Evolutionary conservation across 2,797 vertebrate genomes (phyloP).

Genomic region (Melanotaenia maccullochi): DNA sequence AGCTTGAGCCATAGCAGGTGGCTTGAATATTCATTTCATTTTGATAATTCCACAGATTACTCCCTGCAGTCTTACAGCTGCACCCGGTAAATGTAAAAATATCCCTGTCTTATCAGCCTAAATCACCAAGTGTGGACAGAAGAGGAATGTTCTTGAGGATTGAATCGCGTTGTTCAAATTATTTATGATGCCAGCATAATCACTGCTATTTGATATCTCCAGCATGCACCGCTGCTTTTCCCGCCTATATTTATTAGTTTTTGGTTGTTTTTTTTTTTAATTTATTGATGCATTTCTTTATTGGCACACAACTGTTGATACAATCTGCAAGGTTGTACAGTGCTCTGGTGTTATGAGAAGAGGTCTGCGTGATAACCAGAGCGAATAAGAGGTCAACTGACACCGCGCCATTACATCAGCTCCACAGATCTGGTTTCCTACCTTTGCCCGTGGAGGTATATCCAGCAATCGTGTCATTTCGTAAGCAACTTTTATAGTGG

Average conservation of each 20-base stretch:
- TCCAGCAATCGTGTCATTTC: slow-evolving; percentile 80
- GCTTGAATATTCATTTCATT: slow-evolving; percentile 81
- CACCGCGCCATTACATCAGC: slow-evolving; percentile 66
- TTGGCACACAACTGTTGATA: not conserved
- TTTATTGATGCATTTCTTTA: not conserved
- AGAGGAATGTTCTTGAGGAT: slow-evolving; percentile 34
- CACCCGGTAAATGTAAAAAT: slow-evolving; percentile 45
- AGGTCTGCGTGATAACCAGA: slow-evolving; percentile 35
- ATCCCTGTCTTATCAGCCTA: slow-evolving; percentile 45
- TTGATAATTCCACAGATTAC: slow-evolving; percentile 84
- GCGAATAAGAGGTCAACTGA: slow-evolving; percentile 53
- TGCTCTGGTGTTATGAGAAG: slow-evolving; percentile 2
- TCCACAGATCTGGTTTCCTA: slow-evolving; percentile 78
- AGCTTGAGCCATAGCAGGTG: slow-evolving; percentile 79
- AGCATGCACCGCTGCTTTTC: not conserved
- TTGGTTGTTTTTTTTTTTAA: not conserved
- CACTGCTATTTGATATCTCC: slow-evolving; percentile 1
- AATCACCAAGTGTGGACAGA: slow-evolving; percentile 28
- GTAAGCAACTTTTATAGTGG: slow-evolving; percentile 88
- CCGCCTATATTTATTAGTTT: not conserved
- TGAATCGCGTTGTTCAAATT: slow-evolving; percentile 22
- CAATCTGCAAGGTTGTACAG: slow-evolving; percentile 5
- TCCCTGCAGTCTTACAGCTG: slow-evolving; percentile 65
- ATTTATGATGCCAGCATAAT: slow-evolving; percentile 11
- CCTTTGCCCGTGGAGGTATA: slow-evolving; percentile 69